Evolutionary conservation across 2,888 invertebrate species (phyloP), one percentile per base, ranked within the genome.

Genomic region (Machimus rusticus): DNA sequence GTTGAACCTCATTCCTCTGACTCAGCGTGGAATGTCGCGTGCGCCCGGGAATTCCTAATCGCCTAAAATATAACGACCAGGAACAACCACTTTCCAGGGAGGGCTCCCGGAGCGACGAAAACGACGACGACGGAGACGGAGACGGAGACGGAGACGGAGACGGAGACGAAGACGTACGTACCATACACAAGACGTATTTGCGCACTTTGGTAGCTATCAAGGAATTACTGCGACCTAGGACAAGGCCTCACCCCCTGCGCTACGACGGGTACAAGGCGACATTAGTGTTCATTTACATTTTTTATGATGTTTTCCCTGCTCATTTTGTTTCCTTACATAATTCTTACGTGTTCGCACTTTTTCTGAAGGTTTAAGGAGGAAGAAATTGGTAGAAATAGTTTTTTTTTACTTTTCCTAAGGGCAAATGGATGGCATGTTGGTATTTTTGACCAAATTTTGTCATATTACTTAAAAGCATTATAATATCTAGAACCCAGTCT

Each of bases 191-290:
- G 43, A 39, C 43, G 78, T 39, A 78, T 78, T 78, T 78, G 78
- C 37, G 78, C 78, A 78, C 46, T 78, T 78, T 19, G 78, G 23
- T 46, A 78, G 37, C 78, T 78, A 78, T 78, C 43, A 78, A 78
- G 78, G 78, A 78, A 78, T 43, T 37, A 43, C 78, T 23, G 37
- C 39, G 78, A 78, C 78, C 78, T 78, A 78, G 23, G 78, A 39
- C 78, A 78, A 78, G 78, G 78, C 12, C 23, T 23, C n/a, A 78
- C 78, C 78, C 66, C 66, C 66, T 19, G 9, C 12, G 12, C 55
- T 19, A 66, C 4, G 23, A 0, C 66, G 66, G 66, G 66, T 66
- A 66, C 66, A 28, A 66, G 66, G 28, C 66, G 66, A 66, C 66
- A 66, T 66, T 66, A 66, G 66, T 66, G 66, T 66, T 66, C 66